Base-by-base conservation (phyloP, 2,888 invertebrate genomes). In the Dasysyrphus tricinctus region DNA sequence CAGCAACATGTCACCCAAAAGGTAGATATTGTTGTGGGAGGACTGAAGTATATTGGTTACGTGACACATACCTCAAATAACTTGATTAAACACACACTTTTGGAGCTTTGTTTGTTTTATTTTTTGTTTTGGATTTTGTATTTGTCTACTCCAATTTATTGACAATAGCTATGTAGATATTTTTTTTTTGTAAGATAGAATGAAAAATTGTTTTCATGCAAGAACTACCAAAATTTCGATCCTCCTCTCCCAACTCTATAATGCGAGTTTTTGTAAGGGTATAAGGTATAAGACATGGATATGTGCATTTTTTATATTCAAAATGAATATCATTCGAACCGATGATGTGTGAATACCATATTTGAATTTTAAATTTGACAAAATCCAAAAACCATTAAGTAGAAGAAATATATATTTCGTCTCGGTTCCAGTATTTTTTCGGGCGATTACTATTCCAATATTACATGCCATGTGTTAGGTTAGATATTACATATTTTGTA, bases 41-140 rank as follows among this genome's bases (percentile, higher is more conserved):
- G 80, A 80, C 49, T 19, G 39, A 37, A 37, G 37, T 70, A 85
- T 70, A 85, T 80, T 85, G 83, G 77, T 83, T 88, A 88, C 88
- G 88, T 88, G 88, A 88, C 88, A 72, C 80, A 88, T 84, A 80
- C 88, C 80, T 77, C 72, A 78, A 88, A 88, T 88, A 77, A 78
- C 85, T 88, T 88, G 88, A 85, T 88, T 88, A 88, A 69, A 76
- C 65, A 84, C 65, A 84, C 39, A 54, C 54, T 77, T 69, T 69
- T 69, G 67, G 34, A 49, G 67, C 9, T 76, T 29, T 67, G 57
- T 54, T 65, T n/a, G n/a, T n/a, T n/a, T n/a, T n/a, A n/a, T 24
- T 24, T 51, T 59, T 42, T 49, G 37, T 67, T 70, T 74, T 54
- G 37, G 49, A 39, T 67, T 51, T 80, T 56, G 24, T 78, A n/a